Evolutionary conservation across 1,140 invertebrate genomes (phyloP).

Genomic region (Rhopalosiphum maidis): DNA sequence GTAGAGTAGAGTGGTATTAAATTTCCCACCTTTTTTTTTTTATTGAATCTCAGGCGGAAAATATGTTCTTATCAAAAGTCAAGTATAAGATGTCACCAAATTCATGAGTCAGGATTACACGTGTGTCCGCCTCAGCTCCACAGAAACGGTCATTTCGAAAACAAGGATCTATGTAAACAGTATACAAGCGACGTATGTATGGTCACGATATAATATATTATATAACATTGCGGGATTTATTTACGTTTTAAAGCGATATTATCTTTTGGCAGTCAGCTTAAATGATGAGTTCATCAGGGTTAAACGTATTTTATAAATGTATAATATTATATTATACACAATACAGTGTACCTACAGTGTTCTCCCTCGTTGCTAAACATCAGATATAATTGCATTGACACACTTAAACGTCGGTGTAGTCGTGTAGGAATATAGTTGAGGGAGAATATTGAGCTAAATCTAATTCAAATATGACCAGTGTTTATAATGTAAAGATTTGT

Average conservation of each 20-base stretch:
- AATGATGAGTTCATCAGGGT: conserved; percentile 29
- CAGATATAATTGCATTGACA: conserved; percentile 51
- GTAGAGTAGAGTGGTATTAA: too few species aligned
- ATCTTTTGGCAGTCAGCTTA: conserved; percentile 26
- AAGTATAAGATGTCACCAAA: conserved; percentile 61
- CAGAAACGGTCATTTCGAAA: conserved; percentile 59
- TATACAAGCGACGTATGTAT: background rate
- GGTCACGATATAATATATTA: background rate
- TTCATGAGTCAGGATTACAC: conserved; percentile 53
- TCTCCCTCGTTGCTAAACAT: conserved; percentile 26
- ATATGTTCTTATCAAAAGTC: conserved; percentile 59
- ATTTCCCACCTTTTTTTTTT: background rate
- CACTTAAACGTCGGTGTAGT: background rate
- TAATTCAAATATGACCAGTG: background rate
- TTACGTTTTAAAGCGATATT: background rate
- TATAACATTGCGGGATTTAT: background rate
- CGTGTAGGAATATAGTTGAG: background rate
- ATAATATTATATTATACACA: too few species aligned
- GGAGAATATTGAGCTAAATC: background rate
- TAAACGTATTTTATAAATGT: conserved; percentile 30
- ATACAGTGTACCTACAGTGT: background rate
- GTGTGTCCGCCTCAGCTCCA: conserved; percentile 59
- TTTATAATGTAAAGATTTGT: background rate
- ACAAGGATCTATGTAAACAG: conserved; percentile 69
- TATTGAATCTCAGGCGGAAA: conserved; percentile 57